These are phyloP conservation scores for Antennarius maculatus DNA, from an alignment of 2,797 vertebrate genomes.

Conservation along the genomic window DNA sequence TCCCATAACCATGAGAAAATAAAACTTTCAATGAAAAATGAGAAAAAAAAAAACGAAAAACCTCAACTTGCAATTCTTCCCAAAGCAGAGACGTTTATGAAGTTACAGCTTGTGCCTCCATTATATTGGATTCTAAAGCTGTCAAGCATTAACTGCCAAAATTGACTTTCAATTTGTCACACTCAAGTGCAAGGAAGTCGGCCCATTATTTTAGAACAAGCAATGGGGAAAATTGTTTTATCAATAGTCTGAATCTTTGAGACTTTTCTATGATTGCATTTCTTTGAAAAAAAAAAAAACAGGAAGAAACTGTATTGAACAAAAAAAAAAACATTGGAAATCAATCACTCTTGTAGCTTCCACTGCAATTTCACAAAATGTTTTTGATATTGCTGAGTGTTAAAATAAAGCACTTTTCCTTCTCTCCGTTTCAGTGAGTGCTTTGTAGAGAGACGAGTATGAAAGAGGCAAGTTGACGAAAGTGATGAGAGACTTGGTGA, in stretches of 20 bases:
- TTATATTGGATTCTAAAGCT: neutral
- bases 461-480: conserved; percentile 15
- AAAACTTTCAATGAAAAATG: neutral
- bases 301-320: conserved; percentile 16
- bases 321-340: conserved; percentile 40
- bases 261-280: conserved; percentile 29
- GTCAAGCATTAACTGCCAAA: neutral
- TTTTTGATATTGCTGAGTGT: conserved; percentile 9
- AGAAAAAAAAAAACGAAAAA: neutral
- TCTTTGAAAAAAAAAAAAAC: conserved; percentile 41
- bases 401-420: conserved; percentile 44
- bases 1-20: too few species aligned
- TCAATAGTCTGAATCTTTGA: conserved; percentile 49
- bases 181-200: conserved; percentile 29
- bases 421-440: conserved; percentile 9
- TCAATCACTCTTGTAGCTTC: conserved; percentile 54
- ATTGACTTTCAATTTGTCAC: conserved; percentile 31
- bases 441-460: conserved; percentile 16
- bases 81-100: conserved; percentile 2
- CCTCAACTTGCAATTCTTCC: neutral
- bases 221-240: conserved; percentile 37
- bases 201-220: conserved; percentile 21
- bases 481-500: conserved; percentile 29
- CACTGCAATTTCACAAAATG: conserved; percentile 57
- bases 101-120: conserved; percentile 3